phyloP scores from a whole-genome alignment of 2,797 vertebrate species.

The Falco cherrug region DNA sequence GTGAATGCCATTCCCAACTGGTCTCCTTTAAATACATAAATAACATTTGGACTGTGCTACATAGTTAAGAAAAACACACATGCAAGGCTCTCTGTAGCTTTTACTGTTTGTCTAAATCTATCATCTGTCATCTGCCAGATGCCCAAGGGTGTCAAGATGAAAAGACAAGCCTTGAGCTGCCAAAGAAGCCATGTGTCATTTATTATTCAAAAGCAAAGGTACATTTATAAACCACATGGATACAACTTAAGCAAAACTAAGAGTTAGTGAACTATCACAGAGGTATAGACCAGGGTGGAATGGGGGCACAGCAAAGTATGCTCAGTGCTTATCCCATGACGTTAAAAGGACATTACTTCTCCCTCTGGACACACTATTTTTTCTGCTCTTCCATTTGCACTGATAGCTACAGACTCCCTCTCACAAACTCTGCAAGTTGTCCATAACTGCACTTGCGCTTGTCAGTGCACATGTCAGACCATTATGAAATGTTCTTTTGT shows the following conservation, averaged over 20 bases:
- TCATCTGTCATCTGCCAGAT: slow-evolving; percentile 14
- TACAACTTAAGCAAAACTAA: background rate
- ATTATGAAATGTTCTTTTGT: background rate
- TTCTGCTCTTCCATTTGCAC: background rate
- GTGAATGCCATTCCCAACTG: background rate
- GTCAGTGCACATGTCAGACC: background rate
- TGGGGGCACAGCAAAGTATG: fast-evolving
- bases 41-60: background rate
- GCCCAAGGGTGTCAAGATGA: background rate
- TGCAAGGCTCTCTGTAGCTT: background rate
- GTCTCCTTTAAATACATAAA: background rate
- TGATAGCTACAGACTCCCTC: background rate
- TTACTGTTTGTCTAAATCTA: slow-evolving; percentile 17
- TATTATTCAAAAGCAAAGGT: slow-evolving; percentile 20
- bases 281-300: background rate
- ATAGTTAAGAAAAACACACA: slow-evolving; percentile 10
- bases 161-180: slow-evolving; percentile 5
- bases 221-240: background rate
- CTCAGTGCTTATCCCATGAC: background rate
- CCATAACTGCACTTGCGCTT: background rate
- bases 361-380: background rate
- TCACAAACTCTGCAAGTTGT: background rate
- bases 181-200: slow-evolving; percentile 13
- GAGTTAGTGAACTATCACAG: background rate
- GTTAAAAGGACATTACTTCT: background rate